These are phyloP conservation scores for Protodeltote pygarga DNA, from an alignment of 2,888 invertebrate species.

Conservation along the genomic window DNA sequence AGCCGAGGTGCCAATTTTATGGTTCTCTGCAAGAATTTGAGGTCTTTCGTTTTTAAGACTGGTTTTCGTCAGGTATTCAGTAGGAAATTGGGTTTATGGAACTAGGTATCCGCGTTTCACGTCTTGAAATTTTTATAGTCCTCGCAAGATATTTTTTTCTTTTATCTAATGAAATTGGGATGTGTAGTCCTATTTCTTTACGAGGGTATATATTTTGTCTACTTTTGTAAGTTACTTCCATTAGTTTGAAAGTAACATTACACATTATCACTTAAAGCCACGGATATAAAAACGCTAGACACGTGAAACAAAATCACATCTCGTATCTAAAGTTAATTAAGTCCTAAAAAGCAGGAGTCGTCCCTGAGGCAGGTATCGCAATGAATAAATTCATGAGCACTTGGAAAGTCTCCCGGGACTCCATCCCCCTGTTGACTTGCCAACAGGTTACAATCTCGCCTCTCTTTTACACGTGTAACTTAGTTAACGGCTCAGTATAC, in stretches of 20 bases:
- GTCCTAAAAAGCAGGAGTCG: conserved; percentile 44
- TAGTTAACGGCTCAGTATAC: conserved; percentile 37
- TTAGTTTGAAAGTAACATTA: not conserved
- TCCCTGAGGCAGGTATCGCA: conserved; percentile 34
- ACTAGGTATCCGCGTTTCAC: conserved; percentile 34
- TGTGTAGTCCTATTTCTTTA: not conserved
- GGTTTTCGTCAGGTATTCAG: conserved; percentile 19
- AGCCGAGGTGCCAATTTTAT: conserved; percentile 57
- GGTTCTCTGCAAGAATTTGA: conserved; percentile 44
- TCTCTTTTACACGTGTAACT: conserved; percentile 31
- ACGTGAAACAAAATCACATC: conserved; percentile 38
- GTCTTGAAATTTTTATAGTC: conserved; percentile 9
- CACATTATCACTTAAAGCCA: not conserved
- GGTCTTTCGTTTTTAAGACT: conserved; percentile 43
- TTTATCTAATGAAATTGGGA: not conserved
- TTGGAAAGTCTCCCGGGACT: conserved; percentile 42
- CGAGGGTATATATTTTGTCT: not conserved
- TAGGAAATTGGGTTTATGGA: conserved; percentile 32
- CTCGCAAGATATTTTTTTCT: not conserved
- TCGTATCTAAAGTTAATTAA: conserved; percentile 45
- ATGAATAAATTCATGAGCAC: conserved; percentile 53
- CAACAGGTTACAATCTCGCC: conserved; percentile 50
- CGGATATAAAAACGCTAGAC: conserved; percentile 6
- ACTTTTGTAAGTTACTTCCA: too few relatives aligned
- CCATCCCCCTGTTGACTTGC: conserved; percentile 40